Evolutionary conservation across 2,113 vertebrate species (phyloP), one percentile per base, ranked within the genome.

Genomic region (Eudyptes chrysolophus): DNA sequence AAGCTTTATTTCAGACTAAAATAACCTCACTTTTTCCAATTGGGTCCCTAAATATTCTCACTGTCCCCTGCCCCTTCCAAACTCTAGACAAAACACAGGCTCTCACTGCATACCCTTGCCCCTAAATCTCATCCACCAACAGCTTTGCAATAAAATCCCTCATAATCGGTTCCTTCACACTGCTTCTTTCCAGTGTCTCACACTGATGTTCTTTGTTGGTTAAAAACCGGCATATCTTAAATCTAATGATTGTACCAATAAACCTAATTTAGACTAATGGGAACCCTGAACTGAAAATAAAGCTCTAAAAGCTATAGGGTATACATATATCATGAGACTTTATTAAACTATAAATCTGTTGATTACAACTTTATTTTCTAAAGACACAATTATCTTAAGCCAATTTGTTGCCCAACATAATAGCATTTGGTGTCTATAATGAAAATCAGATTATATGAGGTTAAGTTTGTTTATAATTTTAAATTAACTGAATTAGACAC

Each of bases 311-410:
- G 68, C 92, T 96, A 93, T 62, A 58, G 62, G 70, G 22, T 79
- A 87, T 80, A 87, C 30, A 85, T 60, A 82, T n/a, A 87, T 87
- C 52, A 89, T 13, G 30, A 95, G 87, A 85, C 44, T 84, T 94
- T 65, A 97, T 89, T 94, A 94, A 92, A 89, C 49, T 72, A 71
- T 79, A 91, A 95, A 95, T 85, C 70, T 75, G 40, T 68, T 94
- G 86, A 97, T 95, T 95, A 95, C 44, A 84, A 77, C 60, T 72
- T 91, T 87, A 42, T 75, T 95, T 95, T 92, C 65, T 90, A 87
- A 91, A 87, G 90, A 72, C 32, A 85, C 64, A 95, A 87, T 91
- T 97, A 96, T 87, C 84, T 85, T 96, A 97, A 96, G 91, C 77
- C 78, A 93, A 93, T 93, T 96, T 94, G 81, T 83, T 87, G 84